Evolutionary conservation across 2,888 invertebrate species (phyloP), one percentile per base, ranked within the genome.

Genomic region (Anoplius nigerrimus): DNA sequence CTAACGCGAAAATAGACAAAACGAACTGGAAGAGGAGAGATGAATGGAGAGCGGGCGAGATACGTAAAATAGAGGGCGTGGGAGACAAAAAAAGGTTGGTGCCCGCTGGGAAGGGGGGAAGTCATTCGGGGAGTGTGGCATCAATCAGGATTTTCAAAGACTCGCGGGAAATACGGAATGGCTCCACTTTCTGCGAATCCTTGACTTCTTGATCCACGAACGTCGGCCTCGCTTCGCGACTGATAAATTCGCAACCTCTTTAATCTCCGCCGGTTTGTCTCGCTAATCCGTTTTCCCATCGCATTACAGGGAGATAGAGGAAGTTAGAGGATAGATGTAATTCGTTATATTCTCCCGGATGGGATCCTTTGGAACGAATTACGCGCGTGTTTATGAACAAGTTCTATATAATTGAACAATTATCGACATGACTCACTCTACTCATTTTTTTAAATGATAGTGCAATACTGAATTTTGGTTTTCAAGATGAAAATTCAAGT

Each of bases 131-230:
- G 56, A 52, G 56, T 22, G 53, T 62, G 24, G 62, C 71, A 71
- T 73, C 71, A 71, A 71, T 73, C 73, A 71, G 71, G 68, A 58
- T 68, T 68, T 54, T 68, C 45, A 46, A 53, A 51, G 65, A 53
- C 54, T 53, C 48, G 13, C 34, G 24, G 53, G 53, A 63, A 57
- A 51, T 59, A 22, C 34, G 34, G 34, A 34, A 34, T 11, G 34
- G 2, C 34, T 34, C 51, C 27, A 63, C 45, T 51, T 54, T 55
- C 42, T 45, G 34, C 27, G 53, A 18, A 55, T 58, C 56, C 61
- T 48, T 24, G 46, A 57, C 42, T 63, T 51, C 63, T 60, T 55
- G 60, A 51, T 55, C 58, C 42, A 16, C 24, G 48, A 60, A 45
- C 48, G n/a, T 48, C 48, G 48, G 54, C 53, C 54, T 42, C 43